Evolutionary conservation across 2,888 invertebrate genomes (phyloP).

Genomic region (Parnassius mnemosyne): DNA sequence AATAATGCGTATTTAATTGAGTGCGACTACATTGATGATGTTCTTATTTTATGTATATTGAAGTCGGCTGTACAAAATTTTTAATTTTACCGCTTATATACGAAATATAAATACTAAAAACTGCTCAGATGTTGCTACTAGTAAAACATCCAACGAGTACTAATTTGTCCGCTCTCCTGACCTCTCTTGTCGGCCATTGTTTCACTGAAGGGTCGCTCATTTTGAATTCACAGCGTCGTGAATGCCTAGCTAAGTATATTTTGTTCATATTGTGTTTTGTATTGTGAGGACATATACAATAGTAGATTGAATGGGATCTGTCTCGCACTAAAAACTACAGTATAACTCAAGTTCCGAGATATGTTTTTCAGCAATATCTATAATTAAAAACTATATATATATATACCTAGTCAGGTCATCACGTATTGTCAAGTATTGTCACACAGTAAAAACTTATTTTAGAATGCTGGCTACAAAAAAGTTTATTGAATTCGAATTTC

Average conservation of each 20-base stretch:
- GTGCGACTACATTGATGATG: too few species aligned
- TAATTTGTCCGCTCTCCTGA: slow-evolving; percentile 12
- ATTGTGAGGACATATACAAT: slow-evolving; percentile 1
- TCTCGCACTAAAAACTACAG: neutral
- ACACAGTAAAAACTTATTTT: too few species aligned
- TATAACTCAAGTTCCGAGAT: neutral
- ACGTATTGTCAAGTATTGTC: too few species aligned
- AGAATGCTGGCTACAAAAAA: too few species aligned
- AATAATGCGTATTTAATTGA: too few species aligned
- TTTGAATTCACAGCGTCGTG: slow-evolving; percentile 12
- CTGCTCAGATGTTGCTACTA: slow-evolving; percentile 4
- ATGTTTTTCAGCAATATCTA: neutral
- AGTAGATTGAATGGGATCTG: neutral
- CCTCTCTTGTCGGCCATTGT: slow-evolving; percentile 2
- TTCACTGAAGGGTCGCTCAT: slow-evolving; percentile 12
- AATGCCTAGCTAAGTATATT: slow-evolving; percentile 13
- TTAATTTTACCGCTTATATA: too few species aligned
- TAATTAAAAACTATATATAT: too few species aligned
- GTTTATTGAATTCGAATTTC: too few species aligned
- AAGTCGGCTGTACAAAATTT: too few species aligned
- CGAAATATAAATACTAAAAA: neutral
- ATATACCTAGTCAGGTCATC: too few species aligned
- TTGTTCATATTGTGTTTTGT: slow-evolving; percentile 9
- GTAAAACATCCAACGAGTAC: slow-evolving; percentile 14
- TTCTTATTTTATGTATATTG: too few species aligned